Evolutionary conservation across 1,140 invertebrate species (phyloP), one percentile per base, ranked within the genome.

Genomic region (Leptopilina clavipes): DNA sequence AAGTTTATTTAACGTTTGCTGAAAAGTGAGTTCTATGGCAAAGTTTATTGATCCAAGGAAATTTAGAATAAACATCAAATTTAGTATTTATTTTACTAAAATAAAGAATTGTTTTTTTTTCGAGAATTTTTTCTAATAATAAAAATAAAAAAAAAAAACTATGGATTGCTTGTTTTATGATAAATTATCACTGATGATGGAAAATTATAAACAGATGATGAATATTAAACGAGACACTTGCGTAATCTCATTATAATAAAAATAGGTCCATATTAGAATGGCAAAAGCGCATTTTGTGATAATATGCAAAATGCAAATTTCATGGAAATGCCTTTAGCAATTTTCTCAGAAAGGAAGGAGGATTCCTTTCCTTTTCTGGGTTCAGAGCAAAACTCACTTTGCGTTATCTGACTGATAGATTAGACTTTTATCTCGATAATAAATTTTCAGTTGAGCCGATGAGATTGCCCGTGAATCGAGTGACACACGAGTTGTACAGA

Each of bases 281-380:
- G 22, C 14, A 31, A n/a, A 31, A 14, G 25, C 59, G 59, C 22
- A 65, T 65, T 65, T 65, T 65, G 25, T 65, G 59, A 65, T 65
- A 31, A 65, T 65, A 65, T 65, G 59, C 59, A 65, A 31, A 65
- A 65, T 65, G 59, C 25, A 65, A 65, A 65, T 65, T 65, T 37
- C 22, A 65, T 65, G 22, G 56, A 65, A 65, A 65, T 65, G 11
- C 22, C 56, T 31, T 14, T 65, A 12, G 59, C 59, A 65, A 65
- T 65, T 65, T 65, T 31, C 59, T 65, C 6, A 65, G 22, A 37
- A n/a, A n/a, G 25, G 22, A 65, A 40, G 9, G 25, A n/a, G 56
- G 22, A 65, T 65, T 65, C 14, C 59, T 65, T 65, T 52, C 48
- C 25, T 12, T 14, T 37, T 25, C 59, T 65, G 12, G 59, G 25